Base-by-base conservation (phyloP, 2,113 vertebrate genomes). In the Hoplias malabaricus region DNA sequence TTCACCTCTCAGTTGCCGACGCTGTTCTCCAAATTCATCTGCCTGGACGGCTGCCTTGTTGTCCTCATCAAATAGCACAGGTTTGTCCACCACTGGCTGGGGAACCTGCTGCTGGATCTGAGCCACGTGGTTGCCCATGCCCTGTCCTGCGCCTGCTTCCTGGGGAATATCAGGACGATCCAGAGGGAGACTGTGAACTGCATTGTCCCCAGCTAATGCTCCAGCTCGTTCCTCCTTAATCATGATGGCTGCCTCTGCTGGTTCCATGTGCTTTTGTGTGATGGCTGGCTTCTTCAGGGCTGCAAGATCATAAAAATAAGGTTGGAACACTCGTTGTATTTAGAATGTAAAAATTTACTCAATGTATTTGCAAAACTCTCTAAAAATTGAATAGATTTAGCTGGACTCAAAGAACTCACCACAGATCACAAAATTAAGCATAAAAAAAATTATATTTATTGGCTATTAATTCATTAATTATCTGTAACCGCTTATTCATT, bases 201-300 rank as follows among this genome's bases (percentile, higher is more conserved):
- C 43, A 56, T 84, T 87, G 0, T 85, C 84, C 42, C 84, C 89
- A 16, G 88, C 89, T 2, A 82, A 87, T 23, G 80, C 82, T 36
- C 42, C 69, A 2, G 66, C 63, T 83, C 10, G 82, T 79, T 69
- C 87, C 85, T 21, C 85, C 88, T 46, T 81, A 84, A 72, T 67
- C 59, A 75, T n/a, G 3, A 78, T 84, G 4, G 70, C 85, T 8
- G 76, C 73, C 3, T 79, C 85, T 2, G 29, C 59, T 1, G 68
- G 48, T 4, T 90, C 86, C 3, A 81, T 72, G 0, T 88, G 90
- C 40, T 90, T 91, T 77, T 86, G 88, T 34, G 91, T 91, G 80
- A 93, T 91, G 72, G 89, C 85, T 10, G 93, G 91, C 82, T 92
- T 93, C 84, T 92, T 93, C 79, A 93, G 80, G 40, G 83, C 93